Evolutionary conservation across 2,113 vertebrate species (phyloP).

Genomic region (Lipophrys pholis): DNA sequence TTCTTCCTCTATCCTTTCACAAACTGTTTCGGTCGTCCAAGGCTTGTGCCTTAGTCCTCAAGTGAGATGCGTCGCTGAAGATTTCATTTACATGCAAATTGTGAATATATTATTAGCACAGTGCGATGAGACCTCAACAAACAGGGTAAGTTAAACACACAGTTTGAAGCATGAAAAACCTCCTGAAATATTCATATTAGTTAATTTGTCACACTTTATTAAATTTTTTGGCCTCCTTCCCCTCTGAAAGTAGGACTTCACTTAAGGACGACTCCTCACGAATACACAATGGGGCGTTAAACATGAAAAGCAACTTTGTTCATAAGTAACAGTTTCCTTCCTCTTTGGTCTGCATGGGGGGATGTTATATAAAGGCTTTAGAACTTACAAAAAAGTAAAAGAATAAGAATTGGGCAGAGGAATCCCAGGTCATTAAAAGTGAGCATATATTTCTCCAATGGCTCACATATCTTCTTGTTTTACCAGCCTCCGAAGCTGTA

Average conservation of each 20-base stretch:
- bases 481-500: too few relatives aligned
- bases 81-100: neutral
- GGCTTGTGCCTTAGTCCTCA: neutral
- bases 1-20: neutral
- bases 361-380: neutral
- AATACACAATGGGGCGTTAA: slow-evolving; percentile 24
- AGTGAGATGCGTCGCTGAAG: neutral
- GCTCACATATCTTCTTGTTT: too few relatives aligned
- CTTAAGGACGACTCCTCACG: slow-evolving; percentile 31
- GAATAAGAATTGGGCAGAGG: too few relatives aligned
- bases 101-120: neutral
- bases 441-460: too few relatives aligned
- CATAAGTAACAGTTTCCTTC: slow-evolving; percentile 8
- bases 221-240: neutral
- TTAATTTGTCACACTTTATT: slow-evolving; percentile 15
- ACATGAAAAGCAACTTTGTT: slow-evolving; percentile 21
- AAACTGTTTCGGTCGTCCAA: neutral
- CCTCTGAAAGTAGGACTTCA: slow-evolving; percentile 13
- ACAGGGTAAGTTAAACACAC: neutral
- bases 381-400: neutral
- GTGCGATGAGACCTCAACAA: neutral
- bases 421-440: too few relatives aligned
- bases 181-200: slow-evolving; percentile 4
- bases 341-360: slow-evolving; percentile 12
- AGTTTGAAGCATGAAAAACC: slow-evolving; percentile 1